phyloP scores from a whole-genome alignment of 2,797 vertebrate genomes.

The Phoxinus dragarum region DNA sequence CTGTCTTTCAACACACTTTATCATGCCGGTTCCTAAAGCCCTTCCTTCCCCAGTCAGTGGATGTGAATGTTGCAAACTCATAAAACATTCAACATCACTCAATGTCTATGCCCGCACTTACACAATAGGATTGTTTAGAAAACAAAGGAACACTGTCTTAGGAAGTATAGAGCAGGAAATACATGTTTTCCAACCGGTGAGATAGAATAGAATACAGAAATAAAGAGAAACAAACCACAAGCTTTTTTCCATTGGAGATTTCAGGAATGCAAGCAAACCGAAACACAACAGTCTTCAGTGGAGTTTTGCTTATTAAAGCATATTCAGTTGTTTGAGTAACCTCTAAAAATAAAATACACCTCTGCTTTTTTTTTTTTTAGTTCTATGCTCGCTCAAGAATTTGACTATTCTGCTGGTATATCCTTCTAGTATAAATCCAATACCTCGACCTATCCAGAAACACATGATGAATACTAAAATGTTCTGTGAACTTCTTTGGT shows the following conservation, averaged over 20 bases:
- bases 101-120: constrained; percentile 67
- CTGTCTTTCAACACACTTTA: constrained; percentile 40
- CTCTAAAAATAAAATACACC: constrained; percentile 15
- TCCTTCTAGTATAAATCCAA: constrained; percentile 7
- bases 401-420: constrained; percentile 25
- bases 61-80: constrained; percentile 68
- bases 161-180: constrained; percentile 76
- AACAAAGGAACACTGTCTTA: constrained; percentile 69
- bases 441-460: constrained; percentile 13
- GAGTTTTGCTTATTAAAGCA: constrained; percentile 28
- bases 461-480: constrained; percentile 26
- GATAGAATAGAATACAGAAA: constrained; percentile 47
- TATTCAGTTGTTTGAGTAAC: neutral
- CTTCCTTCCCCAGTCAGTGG: constrained; percentile 63
- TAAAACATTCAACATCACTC: constrained; percentile 85
- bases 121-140: constrained; percentile 78
- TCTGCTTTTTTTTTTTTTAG: neutral
- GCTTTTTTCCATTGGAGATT: neutral
- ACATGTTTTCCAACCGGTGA: constrained; percentile 47
- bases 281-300: neutral
- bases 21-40: constrained; percentile 23
- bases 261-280: neutral
- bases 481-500: neutral
- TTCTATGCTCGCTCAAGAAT: neutral
- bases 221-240: constrained; percentile 15